Evolutionary conservation across 1,140 invertebrate species (phyloP).

Genomic region (Paraescarpia echinospica): DNA sequence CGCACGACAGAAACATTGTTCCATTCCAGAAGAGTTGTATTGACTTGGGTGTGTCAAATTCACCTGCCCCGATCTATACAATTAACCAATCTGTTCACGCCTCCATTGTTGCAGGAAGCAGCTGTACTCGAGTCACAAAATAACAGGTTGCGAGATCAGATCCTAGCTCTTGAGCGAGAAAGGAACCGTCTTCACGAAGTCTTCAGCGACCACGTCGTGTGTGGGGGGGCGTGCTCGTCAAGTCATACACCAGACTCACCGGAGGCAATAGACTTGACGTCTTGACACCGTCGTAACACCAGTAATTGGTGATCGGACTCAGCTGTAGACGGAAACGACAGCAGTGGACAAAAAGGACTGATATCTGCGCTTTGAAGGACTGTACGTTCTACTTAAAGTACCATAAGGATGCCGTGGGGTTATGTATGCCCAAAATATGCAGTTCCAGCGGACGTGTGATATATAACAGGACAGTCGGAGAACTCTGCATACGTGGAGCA

Average conservation of each 20-base stretch:
- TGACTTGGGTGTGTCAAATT: background rate
- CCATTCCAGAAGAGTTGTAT: no score
- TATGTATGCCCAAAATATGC: background rate
- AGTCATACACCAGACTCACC: background rate
- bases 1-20: no score
- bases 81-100: no score
- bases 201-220: background rate
- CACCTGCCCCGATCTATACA: background rate
- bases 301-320: background rate
- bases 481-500: background rate
- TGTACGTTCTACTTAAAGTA: background rate
- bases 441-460: background rate
- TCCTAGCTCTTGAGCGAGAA: background rate
- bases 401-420: no score
- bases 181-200: background rate
- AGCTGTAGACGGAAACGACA: background rate
- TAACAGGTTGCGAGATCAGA: background rate
- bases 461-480: background rate
- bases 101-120: background rate
- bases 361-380: background rate
- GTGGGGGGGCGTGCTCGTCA: background rate
- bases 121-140: background rate
- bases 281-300: background rate
- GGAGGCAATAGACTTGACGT: background rate
- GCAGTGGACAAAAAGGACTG: background rate